These are phyloP conservation scores for Trissolcus brochymenae DNA, from an alignment of 2,888 invertebrate genomes.

Conservation along the genomic window DNA sequence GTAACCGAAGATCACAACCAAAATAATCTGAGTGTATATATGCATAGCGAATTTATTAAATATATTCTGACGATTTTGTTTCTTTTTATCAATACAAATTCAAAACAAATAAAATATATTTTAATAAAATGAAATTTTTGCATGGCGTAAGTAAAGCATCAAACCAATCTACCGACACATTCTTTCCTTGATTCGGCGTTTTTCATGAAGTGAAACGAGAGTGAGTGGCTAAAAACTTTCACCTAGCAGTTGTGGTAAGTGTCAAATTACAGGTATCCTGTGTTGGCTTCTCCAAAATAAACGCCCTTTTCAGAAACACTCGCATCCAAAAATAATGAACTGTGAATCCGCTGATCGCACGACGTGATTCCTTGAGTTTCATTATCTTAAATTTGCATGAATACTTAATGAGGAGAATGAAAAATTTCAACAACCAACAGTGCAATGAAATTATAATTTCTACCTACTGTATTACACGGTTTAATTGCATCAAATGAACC, in stretches of 20 bases:
- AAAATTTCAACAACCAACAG: not conserved
- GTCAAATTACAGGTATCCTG: conserved; percentile 66
- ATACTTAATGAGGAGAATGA: too few species aligned
- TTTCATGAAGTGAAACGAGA: too few species aligned
- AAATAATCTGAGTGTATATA: too few species aligned
- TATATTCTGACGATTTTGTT: too few species aligned
- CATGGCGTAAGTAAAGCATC: too few species aligned
- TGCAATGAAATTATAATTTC: not conserved
- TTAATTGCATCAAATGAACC: conserved; percentile 33
- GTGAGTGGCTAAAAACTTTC: conserved; percentile 35
- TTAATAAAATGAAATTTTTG: too few species aligned
- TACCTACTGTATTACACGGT: conserved; percentile 14
- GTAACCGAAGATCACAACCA: too few species aligned
- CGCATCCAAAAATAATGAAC: conserved; percentile 21
- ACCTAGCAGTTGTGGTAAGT: conserved; percentile 64
- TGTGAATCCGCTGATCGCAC: conserved; percentile 9
- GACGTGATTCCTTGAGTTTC: not conserved
- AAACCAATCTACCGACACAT: too few species aligned
- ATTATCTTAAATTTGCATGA: not conserved
- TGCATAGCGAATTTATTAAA: too few species aligned
- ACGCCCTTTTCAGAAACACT: conserved; percentile 12
- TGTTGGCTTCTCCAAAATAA: conserved; percentile 51
- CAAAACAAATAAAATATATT: too few species aligned
- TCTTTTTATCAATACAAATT: too few species aligned
- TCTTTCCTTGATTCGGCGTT: too few species aligned